phyloP scores from a whole-genome alignment of 2,797 vertebrate species.

The Chanos chanos region DNA sequence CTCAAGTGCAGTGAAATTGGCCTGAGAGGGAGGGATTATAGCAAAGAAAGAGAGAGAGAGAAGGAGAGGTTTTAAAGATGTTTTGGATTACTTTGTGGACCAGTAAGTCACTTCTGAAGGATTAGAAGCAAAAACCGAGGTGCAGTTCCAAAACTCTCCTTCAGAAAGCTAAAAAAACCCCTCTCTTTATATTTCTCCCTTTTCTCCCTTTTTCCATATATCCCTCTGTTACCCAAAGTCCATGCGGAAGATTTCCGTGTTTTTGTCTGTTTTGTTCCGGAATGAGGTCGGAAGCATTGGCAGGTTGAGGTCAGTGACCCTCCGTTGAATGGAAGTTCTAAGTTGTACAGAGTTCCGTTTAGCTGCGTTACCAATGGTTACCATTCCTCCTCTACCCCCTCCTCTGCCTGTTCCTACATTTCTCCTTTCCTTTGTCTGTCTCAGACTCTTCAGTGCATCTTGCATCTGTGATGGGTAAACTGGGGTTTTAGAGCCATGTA shows the following conservation, averaged over 20 bases:
- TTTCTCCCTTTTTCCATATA: not conserved
- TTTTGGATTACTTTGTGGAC: too few species aligned
- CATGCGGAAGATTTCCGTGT: constrained; percentile 66
- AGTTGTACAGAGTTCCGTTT: constrained; percentile 75
- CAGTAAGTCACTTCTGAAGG: too few species aligned
- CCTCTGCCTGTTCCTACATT: constrained; percentile 36
- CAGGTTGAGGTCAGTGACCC: constrained; percentile 69
- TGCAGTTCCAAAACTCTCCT: too few species aligned
- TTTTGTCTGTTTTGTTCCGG: constrained; percentile 67
- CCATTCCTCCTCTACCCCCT: constrained; percentile 28
- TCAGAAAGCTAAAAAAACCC: too few species aligned
- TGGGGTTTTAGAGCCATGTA: constrained; percentile 66
- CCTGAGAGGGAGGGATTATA: constrained; percentile 23
- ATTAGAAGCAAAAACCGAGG: too few species aligned
- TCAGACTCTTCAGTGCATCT: constrained; percentile 68
- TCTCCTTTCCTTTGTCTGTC: constrained; percentile 70
- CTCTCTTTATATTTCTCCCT: not conserved
- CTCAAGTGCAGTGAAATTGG: constrained; percentile 25
- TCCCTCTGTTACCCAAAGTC: constrained; percentile 62
- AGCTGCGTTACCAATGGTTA: constrained; percentile 50
- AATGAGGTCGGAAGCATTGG: constrained; percentile 68
- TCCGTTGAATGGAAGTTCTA: constrained; percentile 58
- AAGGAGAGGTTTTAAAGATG: too few species aligned
- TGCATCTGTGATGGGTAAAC: constrained; percentile 64
- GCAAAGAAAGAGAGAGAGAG: not conserved